Evolutionary conservation across 2,113 vertebrate species (phyloP).

Genomic region (Sturnira hondurensis): DNA sequence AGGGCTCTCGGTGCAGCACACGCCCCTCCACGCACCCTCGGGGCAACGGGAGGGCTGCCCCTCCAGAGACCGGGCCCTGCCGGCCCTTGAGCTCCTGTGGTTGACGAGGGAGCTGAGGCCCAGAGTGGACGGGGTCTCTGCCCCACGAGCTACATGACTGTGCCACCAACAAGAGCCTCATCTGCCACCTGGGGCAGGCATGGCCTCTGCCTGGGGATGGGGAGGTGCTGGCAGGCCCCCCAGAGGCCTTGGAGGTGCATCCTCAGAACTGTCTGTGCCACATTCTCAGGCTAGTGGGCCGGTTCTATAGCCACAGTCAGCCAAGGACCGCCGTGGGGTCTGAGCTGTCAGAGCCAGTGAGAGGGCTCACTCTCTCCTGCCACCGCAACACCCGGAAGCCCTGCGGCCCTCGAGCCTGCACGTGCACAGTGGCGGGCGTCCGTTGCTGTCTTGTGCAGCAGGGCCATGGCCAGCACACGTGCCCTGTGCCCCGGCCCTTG

Average conservation of each 20-base stretch:
- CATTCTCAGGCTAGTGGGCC: background rate
- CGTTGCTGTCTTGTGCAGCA: background rate
- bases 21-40: background rate
- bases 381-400: too few relatives aligned
- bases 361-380: too few relatives aligned
- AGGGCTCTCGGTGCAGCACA: too few relatives aligned
- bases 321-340: too few relatives aligned
- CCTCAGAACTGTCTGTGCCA: background rate
- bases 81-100: background rate
- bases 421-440: too few relatives aligned
- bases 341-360: too few relatives aligned
- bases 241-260: background rate
- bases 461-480: too few relatives aligned
- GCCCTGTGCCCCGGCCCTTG: background rate
- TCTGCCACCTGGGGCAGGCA: background rate
- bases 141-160: background rate
- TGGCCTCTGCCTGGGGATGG: background rate
- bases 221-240: too few relatives aligned
- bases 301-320: background rate
- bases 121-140: background rate
- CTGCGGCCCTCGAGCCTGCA: too few relatives aligned
- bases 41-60: too few relatives aligned
- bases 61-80: background rate
- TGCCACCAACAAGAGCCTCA: accelerated
- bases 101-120: background rate